Base-by-base conservation (phyloP, 2,888 invertebrate genomes). In the Dolichopus griseipennis region DNA sequence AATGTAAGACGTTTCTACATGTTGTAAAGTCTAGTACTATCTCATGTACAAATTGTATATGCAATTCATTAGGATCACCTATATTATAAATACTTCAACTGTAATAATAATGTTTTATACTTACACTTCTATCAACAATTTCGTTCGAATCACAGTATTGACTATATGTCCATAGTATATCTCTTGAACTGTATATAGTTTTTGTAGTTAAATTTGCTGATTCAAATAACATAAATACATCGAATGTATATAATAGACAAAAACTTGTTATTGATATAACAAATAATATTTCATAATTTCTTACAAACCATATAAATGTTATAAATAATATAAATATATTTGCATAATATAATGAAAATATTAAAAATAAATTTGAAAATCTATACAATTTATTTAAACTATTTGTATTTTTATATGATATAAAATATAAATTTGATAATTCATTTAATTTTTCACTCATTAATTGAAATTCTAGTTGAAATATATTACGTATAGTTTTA, bases 301-400 rank as follows among this genome's bases (percentile, higher is more conserved):
- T 52, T 12, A 52, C 15, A 52, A 18, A 52, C 52, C 52, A 52
- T 52, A 52, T 52, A 52, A 52, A 52, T 52, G 52, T 52, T 52
- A 52, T 18, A 52, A 52, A 52, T 52, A 52, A 52, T 52, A 52
- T 52, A 52, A 52, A 52, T 18, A 52, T 52, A 52, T 52, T 52
- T 12, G 18, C 52, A n/a, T 52, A 52, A 52, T 52, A 52, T 52
- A 52, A 52, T 18, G 52, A 52, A 52, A 52, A 52, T 52, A 52
- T 52, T 52, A 52, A 52, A 52, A 52, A 52, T 52, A 52, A 52
- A 52, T 52, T 52, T 52, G 52, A 15, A 52, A 52, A 52, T 52
- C 52, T 52, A 52, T 52, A 52, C 18, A 52, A 52, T 52, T n/a
- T 52, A 52, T 52, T 52, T 52, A 52, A 52, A 12, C 2, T 12